A percentile compares a stretch with the other conserved stretches of the same genome.
These are phyloP conservation scores for Melanerpes aurifrons DNA, from an alignment of 2,113 vertebrate species.

Conservation along the genomic window DNA sequence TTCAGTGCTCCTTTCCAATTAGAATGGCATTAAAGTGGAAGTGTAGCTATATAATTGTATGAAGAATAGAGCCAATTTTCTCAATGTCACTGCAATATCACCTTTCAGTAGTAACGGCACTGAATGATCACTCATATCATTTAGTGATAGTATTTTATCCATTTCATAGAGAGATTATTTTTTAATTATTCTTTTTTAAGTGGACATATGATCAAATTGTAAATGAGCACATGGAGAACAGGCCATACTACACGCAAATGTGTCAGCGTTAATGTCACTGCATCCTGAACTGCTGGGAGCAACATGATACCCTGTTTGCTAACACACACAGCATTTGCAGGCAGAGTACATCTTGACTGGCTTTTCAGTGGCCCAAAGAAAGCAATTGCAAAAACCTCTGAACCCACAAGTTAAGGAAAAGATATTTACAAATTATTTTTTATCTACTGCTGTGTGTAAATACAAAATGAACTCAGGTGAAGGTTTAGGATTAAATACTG, in stretches of 20 bases:
- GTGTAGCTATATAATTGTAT: constrained; percentile 81
- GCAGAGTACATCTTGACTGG: neutral
- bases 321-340: neutral
- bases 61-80: constrained; percentile 88
- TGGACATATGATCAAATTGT: constrained; percentile 72
- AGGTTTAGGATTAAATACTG: constrained; percentile 23
- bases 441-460: neutral
- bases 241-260: constrained; percentile 31
- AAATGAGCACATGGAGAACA: constrained; percentile 63
- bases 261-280: constrained; percentile 40
- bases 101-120: constrained; percentile 77
- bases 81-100: constrained; percentile 86
- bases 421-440: neutral
- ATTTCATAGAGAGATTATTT: constrained; percentile 61
- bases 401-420: neutral
- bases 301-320: constrained; percentile 1
- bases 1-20: constrained; percentile 83
- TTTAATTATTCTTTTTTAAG: constrained; percentile 45
- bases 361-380: constrained; percentile 3
- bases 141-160: constrained; percentile 81
- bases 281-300: constrained; percentile 40
- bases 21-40: constrained; percentile 82
- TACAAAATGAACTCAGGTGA: neutral
- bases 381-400: neutral
- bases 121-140: constrained; percentile 85